A percentile compares a stretch with the other conserved stretches of the same genome.
These are phyloP conservation scores for Callopanchax toddi DNA, from an alignment of 2,113 vertebrate species.

Conservation along the genomic window DNA sequence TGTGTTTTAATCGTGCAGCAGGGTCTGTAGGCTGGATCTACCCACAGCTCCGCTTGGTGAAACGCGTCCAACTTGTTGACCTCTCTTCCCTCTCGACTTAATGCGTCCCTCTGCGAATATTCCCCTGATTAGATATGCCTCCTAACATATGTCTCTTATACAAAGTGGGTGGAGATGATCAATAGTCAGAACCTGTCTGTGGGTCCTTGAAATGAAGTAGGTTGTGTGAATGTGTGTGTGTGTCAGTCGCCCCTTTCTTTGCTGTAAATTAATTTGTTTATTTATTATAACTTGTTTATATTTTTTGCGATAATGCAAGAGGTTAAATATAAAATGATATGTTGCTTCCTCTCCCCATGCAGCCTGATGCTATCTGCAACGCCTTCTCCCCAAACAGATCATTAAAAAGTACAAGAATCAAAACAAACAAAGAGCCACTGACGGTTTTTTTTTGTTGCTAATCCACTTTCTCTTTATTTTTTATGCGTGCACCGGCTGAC, in stretches of 20 bases:
- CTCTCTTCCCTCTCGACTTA: constrained; percentile 37
- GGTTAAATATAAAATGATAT: not conserved
- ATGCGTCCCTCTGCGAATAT: constrained; percentile 38
- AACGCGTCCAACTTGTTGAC: constrained; percentile 46
- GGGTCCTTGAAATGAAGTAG: constrained; percentile 14
- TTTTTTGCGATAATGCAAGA: constrained; percentile 8
- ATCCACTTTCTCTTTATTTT: constrained; percentile 27
- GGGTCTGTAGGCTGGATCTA: constrained; percentile 47
- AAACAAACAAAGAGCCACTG: constrained; percentile 20
- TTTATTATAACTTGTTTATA: not conserved
- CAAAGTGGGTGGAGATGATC: constrained; percentile 42
- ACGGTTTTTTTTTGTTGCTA: constrained; percentile 25
- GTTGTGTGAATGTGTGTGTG: not conserved
- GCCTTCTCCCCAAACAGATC: constrained; percentile 58
- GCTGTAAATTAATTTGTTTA: constrained; percentile 5
- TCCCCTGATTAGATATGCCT: constrained; percentile 53
- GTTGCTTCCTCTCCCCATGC: constrained; percentile 13
- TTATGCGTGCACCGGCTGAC: constrained; percentile 40
- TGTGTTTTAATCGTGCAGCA: constrained; percentile 50
- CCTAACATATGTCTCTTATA: constrained; percentile 51
- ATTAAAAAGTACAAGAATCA: constrained; percentile 58
- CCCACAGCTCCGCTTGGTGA: constrained; percentile 41
- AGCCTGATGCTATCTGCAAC: constrained; percentile 18
- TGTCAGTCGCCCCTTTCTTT: constrained; percentile 24
- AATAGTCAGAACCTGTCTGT: constrained; percentile 39